Evolutionary conservation across 2,797 vertebrate species (phyloP).

Genomic region (Scolopax bukidnonensis): DNA sequence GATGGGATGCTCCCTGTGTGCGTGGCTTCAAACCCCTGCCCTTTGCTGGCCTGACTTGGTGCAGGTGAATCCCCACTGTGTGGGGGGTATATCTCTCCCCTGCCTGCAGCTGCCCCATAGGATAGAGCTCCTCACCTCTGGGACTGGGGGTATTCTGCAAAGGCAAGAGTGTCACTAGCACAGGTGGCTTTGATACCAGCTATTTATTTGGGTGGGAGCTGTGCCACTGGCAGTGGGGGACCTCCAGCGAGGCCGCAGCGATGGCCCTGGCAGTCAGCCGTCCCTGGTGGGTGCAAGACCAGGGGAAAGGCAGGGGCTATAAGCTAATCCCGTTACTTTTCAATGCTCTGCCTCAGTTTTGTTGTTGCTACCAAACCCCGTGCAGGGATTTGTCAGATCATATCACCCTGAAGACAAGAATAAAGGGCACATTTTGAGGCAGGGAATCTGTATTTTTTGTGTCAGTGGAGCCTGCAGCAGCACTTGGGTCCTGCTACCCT

Average conservation of each 20-base stretch:
- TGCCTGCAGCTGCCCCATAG: accelerated
- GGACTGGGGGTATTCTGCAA: not conserved
- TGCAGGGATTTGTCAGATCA: not conserved
- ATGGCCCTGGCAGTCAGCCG: accelerated
- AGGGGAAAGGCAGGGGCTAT: not conserved
- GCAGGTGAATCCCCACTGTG: no score
- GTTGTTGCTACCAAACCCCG: not conserved
- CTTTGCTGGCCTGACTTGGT: not conserved
- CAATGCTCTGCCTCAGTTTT: not conserved
- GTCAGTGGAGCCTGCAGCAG: not conserved
- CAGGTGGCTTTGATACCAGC: not conserved
- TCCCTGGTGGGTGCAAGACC: accelerated
- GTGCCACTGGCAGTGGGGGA: accelerated
- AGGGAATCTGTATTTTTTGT: not conserved
- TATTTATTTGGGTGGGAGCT: not conserved
- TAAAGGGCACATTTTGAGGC: not conserved
- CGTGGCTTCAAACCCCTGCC: accelerated
- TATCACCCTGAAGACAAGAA: not conserved
- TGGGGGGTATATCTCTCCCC: not conserved
- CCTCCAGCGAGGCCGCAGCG: accelerated
- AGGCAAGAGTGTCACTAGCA: not conserved
- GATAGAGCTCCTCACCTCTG: not conserved
- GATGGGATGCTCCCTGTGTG: not conserved
- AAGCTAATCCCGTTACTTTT: not conserved
- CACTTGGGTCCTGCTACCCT: not conserved